Evolutionary conservation across 2,113 vertebrate genomes (phyloP).

Genomic region (Crotalus viridis): DNA sequence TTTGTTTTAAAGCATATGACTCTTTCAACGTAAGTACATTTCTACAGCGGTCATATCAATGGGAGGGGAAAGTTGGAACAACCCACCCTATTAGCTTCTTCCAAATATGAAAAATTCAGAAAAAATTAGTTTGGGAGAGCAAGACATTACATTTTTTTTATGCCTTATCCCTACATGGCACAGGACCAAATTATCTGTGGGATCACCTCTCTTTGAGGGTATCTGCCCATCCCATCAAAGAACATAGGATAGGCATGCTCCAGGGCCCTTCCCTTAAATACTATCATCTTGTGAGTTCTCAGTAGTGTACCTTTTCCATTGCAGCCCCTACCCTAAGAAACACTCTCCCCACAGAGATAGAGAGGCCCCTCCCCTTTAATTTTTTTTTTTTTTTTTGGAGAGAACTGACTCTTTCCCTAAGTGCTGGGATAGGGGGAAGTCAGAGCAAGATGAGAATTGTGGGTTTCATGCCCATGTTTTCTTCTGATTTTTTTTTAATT

Average conservation of each 20-base stretch:
- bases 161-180: not conserved
- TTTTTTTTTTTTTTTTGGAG: not conserved
- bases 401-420: not conserved
- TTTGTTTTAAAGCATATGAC: not conserved
- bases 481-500: too few species aligned
- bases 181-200: not conserved
- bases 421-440: not conserved
- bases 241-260: not conserved
- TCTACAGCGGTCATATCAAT: not conserved
- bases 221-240: not conserved
- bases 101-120: not conserved
- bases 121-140: not conserved
- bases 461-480: too few species aligned
- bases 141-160: not conserved
- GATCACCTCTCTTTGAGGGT: not conserved
- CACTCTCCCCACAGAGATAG: not conserved
- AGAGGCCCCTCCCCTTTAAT: not conserved
- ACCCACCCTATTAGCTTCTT: not conserved
- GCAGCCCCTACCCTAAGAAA: not conserved
- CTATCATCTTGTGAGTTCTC: not conserved
- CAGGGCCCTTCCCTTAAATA: not conserved
- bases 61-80: not conserved
- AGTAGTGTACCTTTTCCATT: not conserved
- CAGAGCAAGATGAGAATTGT: not conserved
- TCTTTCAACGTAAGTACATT: not conserved